A percentile compares a stretch with the other conserved stretches of the same genome.
phyloP scores from a whole-genome alignment of 1,140 invertebrate genomes.

The Aphis craccivora region DNA sequence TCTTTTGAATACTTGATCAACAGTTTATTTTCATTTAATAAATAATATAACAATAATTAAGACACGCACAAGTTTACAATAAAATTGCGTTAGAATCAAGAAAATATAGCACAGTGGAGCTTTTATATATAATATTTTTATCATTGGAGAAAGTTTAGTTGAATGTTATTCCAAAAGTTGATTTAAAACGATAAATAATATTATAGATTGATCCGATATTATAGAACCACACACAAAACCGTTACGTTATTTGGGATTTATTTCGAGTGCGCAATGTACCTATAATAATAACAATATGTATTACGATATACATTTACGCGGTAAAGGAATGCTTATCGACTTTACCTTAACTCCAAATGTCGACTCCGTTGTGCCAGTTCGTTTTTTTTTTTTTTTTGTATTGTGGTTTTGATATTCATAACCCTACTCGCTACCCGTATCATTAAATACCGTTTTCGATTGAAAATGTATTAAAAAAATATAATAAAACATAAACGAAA shows the following conservation, averaged over 20 bases:
- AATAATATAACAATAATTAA: neutral
- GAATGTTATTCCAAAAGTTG: neutral
- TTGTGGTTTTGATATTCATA: too few relatives aligned
- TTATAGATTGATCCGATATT: neutral
- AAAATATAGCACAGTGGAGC: neutral
- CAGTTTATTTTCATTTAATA: neutral
- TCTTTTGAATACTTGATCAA: neutral
- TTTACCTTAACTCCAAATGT: too few relatives aligned
- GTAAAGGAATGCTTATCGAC: too few relatives aligned
- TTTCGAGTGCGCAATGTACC: neutral
- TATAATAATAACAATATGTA: neutral
- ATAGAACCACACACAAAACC: neutral
- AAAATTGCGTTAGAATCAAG: neutral
- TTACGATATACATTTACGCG: too few relatives aligned
- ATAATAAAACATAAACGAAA: too few relatives aligned
- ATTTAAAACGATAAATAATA: neutral
- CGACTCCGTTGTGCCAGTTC: too few relatives aligned
- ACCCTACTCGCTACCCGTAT: too few relatives aligned
- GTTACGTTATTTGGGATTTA: neutral
- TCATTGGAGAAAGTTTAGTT: neutral
- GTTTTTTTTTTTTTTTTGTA: too few relatives aligned
- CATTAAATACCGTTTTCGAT: too few relatives aligned
- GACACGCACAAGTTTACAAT: neutral
- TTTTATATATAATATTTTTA: neutral
- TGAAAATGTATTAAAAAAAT: too few relatives aligned